Conservation (phyloP, 1,140 invertebrate species). For the Sarcophaga peregrina region DNA sequence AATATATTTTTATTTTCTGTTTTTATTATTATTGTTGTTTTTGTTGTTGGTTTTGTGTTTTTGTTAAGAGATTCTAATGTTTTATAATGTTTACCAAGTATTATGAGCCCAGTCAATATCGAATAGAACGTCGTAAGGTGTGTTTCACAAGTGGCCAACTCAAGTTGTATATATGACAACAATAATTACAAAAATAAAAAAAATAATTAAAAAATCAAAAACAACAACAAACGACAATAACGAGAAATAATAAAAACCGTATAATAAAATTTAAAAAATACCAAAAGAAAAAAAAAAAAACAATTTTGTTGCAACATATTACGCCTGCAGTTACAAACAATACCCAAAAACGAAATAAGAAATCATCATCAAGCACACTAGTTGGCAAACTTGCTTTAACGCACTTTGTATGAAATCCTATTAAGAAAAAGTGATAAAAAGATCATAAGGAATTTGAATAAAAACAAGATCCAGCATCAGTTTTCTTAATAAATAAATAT, state of each 20-base stretch:
- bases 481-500: not conserved
- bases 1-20: no score
- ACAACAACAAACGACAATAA: not conserved
- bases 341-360: no score
- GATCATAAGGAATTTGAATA: not conserved
- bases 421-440: conserved; percentile 4
- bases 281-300: not conserved
- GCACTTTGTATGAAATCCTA: not conserved
- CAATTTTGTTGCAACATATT: not conserved
- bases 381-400: conserved; percentile 31
- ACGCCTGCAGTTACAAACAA: not conserved
- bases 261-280: not conserved
- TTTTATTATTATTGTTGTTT: no score
- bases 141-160: conserved; percentile 54
- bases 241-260: not conserved
- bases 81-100: conserved; percentile 66
- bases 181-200: not conserved
- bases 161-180: not conserved
- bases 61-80: conserved; percentile 55
- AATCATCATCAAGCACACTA: not conserved
- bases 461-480: not conserved
- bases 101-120: conserved; percentile 65
- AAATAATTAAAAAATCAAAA: conserved; percentile 9
- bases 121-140: conserved; percentile 63
- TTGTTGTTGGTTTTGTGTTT: no score